Conservation (phyloP, 2,113 vertebrate species). For the Rhodinocichla rosea region DNA sequence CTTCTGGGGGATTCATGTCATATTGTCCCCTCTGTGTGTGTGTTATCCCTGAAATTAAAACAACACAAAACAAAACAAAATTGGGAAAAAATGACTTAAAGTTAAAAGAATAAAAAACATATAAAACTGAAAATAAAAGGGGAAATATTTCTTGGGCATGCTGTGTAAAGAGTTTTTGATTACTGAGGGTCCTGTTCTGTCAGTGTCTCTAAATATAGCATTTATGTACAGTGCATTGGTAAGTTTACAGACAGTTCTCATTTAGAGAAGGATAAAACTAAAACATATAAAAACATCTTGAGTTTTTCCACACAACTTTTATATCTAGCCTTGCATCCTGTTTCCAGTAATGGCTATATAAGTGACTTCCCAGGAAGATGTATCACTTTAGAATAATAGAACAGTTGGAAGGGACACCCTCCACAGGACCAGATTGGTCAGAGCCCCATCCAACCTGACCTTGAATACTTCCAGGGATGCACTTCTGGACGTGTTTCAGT, state of each 20-base stretch:
- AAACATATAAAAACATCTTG: neutral
- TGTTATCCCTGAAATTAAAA: neutral
- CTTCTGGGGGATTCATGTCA: neutral
- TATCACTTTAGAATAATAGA: neutral
- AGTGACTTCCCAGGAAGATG: neutral
- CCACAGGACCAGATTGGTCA: neutral
- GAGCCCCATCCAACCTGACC: neutral
- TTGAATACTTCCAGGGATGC: neutral
- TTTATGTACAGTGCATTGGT: neutral
- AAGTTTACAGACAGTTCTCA: neutral
- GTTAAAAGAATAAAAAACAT: neutral
- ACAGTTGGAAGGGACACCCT: neutral
- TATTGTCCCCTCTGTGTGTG: neutral
- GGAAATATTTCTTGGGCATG: neutral
- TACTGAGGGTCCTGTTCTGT: neutral
- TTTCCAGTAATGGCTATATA: neutral
- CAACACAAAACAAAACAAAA: fast-evolving
- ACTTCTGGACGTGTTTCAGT: neutral
- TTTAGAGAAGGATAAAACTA: neutral
- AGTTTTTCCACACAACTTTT: neutral
- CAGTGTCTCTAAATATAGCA: neutral
- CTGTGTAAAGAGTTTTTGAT: neutral
- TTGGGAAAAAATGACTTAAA: neutral
- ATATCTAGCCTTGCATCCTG: neutral
- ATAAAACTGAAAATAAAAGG: neutral